A percentile compares a stretch with the other conserved stretches of the same genome.
These are phyloP conservation scores for Crambe crambe DNA, from an alignment of 37 sponge, comb jelly and placozoan species.

Conservation along the genomic window DNA sequence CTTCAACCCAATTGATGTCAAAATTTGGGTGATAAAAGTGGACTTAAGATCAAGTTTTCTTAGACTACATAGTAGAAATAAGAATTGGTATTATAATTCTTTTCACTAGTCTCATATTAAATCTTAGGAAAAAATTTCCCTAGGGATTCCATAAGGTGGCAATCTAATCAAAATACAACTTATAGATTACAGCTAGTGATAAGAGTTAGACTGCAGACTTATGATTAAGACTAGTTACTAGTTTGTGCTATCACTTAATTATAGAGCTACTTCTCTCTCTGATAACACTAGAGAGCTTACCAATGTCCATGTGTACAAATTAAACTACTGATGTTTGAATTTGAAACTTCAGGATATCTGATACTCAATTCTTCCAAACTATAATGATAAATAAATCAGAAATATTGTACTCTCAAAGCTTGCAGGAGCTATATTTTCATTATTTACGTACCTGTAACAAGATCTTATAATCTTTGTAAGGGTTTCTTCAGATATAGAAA, in stretches of 20 bases:
- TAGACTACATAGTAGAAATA: neutral
- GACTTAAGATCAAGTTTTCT: neutral
- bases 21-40: neutral
- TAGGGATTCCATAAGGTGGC: too few species aligned
- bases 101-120: neutral
- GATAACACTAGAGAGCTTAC: neutral
- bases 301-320: neutral
- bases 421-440: neutral
- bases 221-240: too few species aligned
- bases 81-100: neutral
- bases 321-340: neutral
- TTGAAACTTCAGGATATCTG: neutral
- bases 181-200: too few species aligned
- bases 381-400: neutral
- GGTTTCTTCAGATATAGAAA: neutral
- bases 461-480: neutral
- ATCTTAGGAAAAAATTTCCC: neutral
- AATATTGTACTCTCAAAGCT: neutral
- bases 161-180: too few species aligned
- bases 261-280: neutral
- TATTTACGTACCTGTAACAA: neutral
- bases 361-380: conserved; percentile 6
- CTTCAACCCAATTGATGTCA: neutral
- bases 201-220: too few species aligned
- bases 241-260: too few species aligned